Evolutionary conservation across 2,888 invertebrate species (phyloP), one percentile per base, ranked within the genome.

Genomic region (Drosophila testacea): DNA sequence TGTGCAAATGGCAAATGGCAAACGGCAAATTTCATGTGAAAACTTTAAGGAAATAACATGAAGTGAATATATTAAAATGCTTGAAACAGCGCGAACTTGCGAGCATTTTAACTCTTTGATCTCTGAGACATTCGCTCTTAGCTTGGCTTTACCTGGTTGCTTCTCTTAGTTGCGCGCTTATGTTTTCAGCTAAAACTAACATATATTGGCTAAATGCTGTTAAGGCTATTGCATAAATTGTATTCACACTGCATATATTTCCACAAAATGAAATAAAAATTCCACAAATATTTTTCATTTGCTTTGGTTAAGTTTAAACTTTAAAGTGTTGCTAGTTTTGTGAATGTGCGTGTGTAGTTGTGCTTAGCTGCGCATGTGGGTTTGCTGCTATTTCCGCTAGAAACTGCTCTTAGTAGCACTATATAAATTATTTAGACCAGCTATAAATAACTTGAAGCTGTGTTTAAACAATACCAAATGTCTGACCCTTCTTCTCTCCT

Each of bases 1-100:
- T 39, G 39, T 22, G 6, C 36, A 34, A 50, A 34, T 32, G 16
- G 36, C 22, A 41, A 55, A 42, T 13, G 41, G 51, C 10, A 64
- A 61, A 66, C 72, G 65, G 56, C 56, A 68, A 59, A 76, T 61
- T 81, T 78, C 71, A 68, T 27, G 71, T 28, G 51, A 64, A 61
- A 28, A 7, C n/a, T 13, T 27, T n/a, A 36, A 61, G 36, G 16
- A 70, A 73, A 60, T 47, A 44, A 11, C 11, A 36, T 28, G 16
- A 30, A 54, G 10, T 10, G 48, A 34, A 27, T 36, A 36, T 50
- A 60, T 30, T 28, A 10, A 57, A 75, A 42, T n/a, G n/a, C 28
- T 66, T 46, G 61, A 46, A 68, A 68, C 30, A 72, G 61, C 51
- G 64, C 57, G 69, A 74, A 67, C 54, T 54, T 60, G 5, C 28